Evolutionary conservation across 2,888 invertebrate species (phyloP).

Genomic region (Rhingia campestris): DNA sequence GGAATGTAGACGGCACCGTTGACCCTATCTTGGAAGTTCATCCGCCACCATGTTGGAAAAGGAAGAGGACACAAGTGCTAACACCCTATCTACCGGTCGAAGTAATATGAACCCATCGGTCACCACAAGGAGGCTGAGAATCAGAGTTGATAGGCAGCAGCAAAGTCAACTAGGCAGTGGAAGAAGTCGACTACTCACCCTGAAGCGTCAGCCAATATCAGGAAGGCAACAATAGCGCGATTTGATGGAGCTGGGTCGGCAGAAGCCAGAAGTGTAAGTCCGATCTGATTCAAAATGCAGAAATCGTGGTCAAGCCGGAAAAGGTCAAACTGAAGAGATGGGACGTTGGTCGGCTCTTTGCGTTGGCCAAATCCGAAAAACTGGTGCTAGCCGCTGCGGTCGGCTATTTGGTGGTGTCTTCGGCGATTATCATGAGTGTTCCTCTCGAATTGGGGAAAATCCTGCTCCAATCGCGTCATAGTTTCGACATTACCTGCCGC

Average conservation of each 20-base stretch:
- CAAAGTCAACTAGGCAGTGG: constrained; percentile 39
- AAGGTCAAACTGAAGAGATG: constrained; percentile 75
- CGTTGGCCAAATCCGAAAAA: constrained; percentile 79
- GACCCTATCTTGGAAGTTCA: no score
- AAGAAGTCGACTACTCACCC: constrained; percentile 42
- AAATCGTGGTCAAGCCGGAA: constrained; percentile 50
- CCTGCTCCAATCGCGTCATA: no score
- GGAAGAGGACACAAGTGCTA: no score
- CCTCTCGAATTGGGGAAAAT: constrained; percentile 97
- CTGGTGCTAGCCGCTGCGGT: constrained; percentile 87
- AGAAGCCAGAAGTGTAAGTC: constrained; percentile 39
- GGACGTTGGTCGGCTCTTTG: constrained; percentile 78
- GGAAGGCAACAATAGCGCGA: constrained; percentile 35
- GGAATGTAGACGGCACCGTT: no score
- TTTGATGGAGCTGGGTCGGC: constrained; percentile 50
- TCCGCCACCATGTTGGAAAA: no score
- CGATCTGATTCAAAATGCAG: constrained; percentile 28
- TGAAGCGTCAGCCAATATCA: constrained; percentile 27
- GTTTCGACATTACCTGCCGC: no score
- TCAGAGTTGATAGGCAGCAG: constrained; percentile 33
- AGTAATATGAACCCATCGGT: no score
- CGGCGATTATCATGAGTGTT: constrained; percentile 95
- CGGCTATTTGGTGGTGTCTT: constrained; percentile 92
- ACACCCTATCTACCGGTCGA: no score
- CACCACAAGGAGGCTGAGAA: no score